phyloP scores from a whole-genome alignment of 2,888 invertebrate species.

The Acanthosepion esculentum region DNA sequence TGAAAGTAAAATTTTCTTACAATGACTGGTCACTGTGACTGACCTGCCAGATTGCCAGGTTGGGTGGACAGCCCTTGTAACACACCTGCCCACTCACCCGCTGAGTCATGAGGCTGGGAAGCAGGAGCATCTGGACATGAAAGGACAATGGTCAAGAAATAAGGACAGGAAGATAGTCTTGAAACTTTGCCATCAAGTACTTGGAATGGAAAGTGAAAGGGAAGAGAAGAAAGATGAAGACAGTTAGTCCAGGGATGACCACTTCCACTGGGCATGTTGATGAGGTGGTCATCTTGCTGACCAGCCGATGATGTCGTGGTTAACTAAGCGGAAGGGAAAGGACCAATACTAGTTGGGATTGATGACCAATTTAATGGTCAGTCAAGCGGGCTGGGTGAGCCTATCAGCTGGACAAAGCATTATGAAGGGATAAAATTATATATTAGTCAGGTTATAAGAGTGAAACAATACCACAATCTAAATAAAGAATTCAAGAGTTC shows the following conservation, averaged over 20 bases:
- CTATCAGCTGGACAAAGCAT: conserved; percentile 14
- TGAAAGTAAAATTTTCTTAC: conserved; percentile 14
- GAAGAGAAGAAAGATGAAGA: background rate
- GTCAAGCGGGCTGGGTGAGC: background rate
- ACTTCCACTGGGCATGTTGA: background rate
- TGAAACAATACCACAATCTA: background rate
- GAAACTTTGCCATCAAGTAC: conserved; percentile 9
- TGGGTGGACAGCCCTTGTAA: background rate
- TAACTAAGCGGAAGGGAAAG: conserved; percentile 33
- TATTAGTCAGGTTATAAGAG: background rate
- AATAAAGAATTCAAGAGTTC: background rate
- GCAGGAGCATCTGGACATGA: conserved; percentile 1
- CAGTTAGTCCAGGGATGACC: background rate
- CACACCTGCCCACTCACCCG: background rate
- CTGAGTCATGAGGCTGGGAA: conserved; percentile 23
- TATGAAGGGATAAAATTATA: background rate
- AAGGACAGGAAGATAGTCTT: conserved; percentile 10
- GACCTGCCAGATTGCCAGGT: background rate
- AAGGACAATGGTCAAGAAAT: conserved; percentile 15
- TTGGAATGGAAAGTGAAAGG: background rate
- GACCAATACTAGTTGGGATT: conserved; percentile 10
- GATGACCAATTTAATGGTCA: conserved; percentile 22
- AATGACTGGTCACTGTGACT: conserved; percentile 33
- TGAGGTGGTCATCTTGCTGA: conserved; percentile 22
- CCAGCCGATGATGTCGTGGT: conserved; percentile 8